Percentiles rank a stretch among this genome's conserved stretches.
phyloP scores from a whole-genome alignment of 1,140 invertebrate species.

The Caenorhabditis briggsae region DNA sequence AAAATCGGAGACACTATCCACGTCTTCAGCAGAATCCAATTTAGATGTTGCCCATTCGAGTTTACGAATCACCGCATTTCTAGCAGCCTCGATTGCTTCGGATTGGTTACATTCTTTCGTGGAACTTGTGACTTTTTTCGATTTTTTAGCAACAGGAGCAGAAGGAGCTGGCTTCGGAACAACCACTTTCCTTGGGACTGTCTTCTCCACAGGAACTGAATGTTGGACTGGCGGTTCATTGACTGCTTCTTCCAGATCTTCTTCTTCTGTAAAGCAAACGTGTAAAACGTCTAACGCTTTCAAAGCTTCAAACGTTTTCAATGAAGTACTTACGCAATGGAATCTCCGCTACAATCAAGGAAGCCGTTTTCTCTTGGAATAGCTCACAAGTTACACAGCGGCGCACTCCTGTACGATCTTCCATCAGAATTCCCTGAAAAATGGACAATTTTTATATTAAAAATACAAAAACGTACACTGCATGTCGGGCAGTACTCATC shows the following conservation, averaged over 20 bases:
- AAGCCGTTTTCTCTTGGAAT: constrained; percentile 37
- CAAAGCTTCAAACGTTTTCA: too few species aligned
- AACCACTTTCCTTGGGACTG: background rate
- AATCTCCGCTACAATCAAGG: background rate
- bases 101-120: background rate
- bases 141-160: background rate
- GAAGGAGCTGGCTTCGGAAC: background rate
- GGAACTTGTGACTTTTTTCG: background rate
- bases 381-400: constrained; percentile 61
- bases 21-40: background rate
- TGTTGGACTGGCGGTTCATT: background rate
- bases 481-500: constrained; percentile 64
- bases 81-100: constrained; percentile 31
- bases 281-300: too few species aligned
- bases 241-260: constrained; percentile 13
- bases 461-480: constrained; percentile 46
- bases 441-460: background rate
- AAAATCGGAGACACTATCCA: background rate
- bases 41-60: constrained; percentile 32
- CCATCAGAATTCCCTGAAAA: constrained; percentile 66
- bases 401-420: constrained; percentile 47
- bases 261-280: constrained; percentile 4
- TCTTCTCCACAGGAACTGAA: background rate
- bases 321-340: background rate
- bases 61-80: background rate